phyloP scores from a whole-genome alignment of 1,140 invertebrate genomes.

The Phenacoccus solenopsis region DNA sequence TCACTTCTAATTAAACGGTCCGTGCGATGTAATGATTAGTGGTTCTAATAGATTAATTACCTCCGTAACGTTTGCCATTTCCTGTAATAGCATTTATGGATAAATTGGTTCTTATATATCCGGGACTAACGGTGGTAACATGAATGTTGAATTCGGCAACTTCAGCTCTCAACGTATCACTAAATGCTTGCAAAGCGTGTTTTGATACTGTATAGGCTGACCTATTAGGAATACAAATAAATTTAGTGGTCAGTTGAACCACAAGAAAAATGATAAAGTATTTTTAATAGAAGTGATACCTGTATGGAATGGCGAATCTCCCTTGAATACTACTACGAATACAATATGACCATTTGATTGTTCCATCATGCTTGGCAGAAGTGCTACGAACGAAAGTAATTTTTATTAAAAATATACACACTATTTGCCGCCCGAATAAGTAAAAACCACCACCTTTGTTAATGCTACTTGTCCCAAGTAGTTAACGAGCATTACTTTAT shows the following conservation, averaged over 20 bases:
- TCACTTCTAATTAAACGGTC: too few relatives aligned
- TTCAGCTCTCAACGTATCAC: constrained; percentile 70
- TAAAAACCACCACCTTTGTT: constrained; percentile 54
- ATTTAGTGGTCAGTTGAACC: background rate
- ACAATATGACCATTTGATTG: constrained; percentile 68
- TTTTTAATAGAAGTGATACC: constrained; percentile 32
- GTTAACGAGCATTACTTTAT: constrained; percentile 83
- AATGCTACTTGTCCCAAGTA: constrained; percentile 85
- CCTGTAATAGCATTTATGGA: constrained; percentile 79
- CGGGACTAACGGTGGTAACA: constrained; percentile 72
- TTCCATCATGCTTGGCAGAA: constrained; percentile 71
- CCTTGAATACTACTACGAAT: constrained; percentile 87
- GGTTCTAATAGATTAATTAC: constrained; percentile 37
- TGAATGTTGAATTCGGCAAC: constrained; percentile 56
- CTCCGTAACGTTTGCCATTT: constrained; percentile 59
- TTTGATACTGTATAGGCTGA: constrained; percentile 88
- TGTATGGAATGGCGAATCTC: constrained; percentile 72
- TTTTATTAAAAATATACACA: background rate
- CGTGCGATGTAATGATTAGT: too few relatives aligned
- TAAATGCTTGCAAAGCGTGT: constrained; percentile 83
- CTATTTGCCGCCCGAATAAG: background rate
- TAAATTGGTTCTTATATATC: constrained; percentile 77
- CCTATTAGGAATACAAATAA: constrained; percentile 37
- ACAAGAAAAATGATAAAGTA: too few relatives aligned
- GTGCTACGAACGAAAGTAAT: constrained; percentile 39